phyloP scores from a whole-genome alignment of 2,888 invertebrate genomes.

The Pyralis farinalis region DNA sequence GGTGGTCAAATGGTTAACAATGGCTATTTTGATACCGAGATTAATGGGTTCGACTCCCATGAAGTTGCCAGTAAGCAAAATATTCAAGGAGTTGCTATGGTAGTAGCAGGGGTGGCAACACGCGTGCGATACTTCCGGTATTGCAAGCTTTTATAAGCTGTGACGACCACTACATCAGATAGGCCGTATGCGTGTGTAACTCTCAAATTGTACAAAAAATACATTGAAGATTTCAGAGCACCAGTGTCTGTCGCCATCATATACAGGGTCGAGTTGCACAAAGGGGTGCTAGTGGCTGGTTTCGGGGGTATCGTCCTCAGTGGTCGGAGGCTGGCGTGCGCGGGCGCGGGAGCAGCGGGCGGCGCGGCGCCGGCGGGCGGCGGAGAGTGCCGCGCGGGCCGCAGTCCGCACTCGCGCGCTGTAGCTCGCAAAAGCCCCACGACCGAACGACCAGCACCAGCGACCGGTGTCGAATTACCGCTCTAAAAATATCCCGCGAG shows the following conservation, averaged over 20 bases:
- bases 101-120: no score
- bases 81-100: no score
- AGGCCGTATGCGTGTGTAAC: no score
- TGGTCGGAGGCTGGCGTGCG: conserved; percentile 32
- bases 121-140: no score
- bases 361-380: conserved; percentile 17
- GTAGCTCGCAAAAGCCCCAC: conserved; percentile 52
- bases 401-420: conserved; percentile 61
- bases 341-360: conserved; percentile 11
- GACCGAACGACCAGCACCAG: conserved; percentile 67
- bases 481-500: conserved; percentile 76
- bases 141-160: no score
- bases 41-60: no score
- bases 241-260: conserved; percentile 1
- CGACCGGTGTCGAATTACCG: conserved; percentile 78
- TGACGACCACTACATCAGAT: no score
- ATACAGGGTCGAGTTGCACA: conserved; percentile 36
- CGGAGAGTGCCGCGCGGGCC: conserved; percentile 16
- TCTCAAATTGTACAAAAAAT: not conserved
- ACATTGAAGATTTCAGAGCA: not conserved
- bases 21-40: no score
- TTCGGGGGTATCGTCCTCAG: conserved; percentile 63
- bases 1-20: no score
- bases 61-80: no score
- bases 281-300: conserved; percentile 37